phyloP scores from a whole-genome alignment of 2,113 vertebrate species.

The Nymphicus hollandicus region DNA sequence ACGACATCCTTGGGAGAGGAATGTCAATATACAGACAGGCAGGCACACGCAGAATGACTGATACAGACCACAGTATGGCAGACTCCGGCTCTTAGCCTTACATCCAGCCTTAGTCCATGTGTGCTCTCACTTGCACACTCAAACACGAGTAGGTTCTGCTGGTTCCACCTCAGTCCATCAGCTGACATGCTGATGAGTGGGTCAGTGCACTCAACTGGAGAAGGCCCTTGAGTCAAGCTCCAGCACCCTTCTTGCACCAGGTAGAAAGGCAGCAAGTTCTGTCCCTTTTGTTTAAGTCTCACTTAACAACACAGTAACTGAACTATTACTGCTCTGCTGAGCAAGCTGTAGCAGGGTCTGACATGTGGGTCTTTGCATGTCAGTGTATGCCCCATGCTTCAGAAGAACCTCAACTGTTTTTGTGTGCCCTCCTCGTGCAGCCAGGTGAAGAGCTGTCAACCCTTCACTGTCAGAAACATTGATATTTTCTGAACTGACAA shows the following conservation, averaged over 20 bases:
- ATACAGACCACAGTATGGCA: neutral
- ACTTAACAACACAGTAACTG: neutral
- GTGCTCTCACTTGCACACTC: neutral
- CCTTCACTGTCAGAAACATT: slow-evolving; percentile 75
- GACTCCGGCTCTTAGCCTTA: neutral
- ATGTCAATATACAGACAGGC: neutral
- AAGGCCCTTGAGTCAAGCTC: neutral
- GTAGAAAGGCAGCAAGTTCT: neutral
- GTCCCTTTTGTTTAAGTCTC: slow-evolving; percentile 57
- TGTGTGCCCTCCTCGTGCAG: slow-evolving; percentile 74
- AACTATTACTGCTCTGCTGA: neutral
- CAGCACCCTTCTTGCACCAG: neutral
- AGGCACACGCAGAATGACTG: neutral
- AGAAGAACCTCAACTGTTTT: slow-evolving; percentile 79
- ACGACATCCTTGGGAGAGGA: neutral
- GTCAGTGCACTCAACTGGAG: neutral
- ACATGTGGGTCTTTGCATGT: slow-evolving; percentile 48
- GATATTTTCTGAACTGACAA: slow-evolving; percentile 71
- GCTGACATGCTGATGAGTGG: neutral
- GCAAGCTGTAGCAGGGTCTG: slow-evolving; percentile 27
- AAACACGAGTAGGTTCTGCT: neutral
- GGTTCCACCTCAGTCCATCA: neutral
- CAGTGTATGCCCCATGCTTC: slow-evolving; percentile 62
- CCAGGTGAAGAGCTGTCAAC: slow-evolving; percentile 81
- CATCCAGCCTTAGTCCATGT: neutral